phyloP scores from a whole-genome alignment of 2,888 invertebrate genomes.

The Archips crataeganus region DNA sequence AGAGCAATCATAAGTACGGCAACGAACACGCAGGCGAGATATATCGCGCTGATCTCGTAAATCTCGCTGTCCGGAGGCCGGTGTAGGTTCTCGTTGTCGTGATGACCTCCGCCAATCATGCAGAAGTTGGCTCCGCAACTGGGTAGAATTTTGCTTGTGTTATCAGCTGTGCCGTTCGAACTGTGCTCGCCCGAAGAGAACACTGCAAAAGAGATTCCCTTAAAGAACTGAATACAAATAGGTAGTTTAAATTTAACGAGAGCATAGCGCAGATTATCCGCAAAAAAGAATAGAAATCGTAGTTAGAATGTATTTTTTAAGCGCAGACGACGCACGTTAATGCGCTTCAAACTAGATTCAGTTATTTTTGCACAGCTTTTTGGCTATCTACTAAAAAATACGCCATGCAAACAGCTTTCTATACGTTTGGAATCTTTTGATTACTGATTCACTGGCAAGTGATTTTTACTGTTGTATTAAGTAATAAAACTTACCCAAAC shows the following conservation, averaged over 20 bases:
- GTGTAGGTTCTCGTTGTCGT: constrained; percentile 90
- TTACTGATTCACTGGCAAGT: too few relatives aligned
- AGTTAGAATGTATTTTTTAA: neutral
- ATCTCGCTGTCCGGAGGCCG: constrained; percentile 94
- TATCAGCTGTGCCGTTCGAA: constrained; percentile 72
- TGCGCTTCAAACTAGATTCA: too few relatives aligned
- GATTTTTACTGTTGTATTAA: too few relatives aligned
- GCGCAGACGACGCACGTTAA: neutral
- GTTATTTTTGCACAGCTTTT: too few relatives aligned
- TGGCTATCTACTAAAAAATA: too few relatives aligned
- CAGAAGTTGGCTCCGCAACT: constrained; percentile 94
- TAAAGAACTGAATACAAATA: neutral
- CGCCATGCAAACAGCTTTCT: too few relatives aligned
- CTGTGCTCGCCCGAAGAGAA: constrained; percentile 92
- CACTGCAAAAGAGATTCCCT: constrained; percentile 77
- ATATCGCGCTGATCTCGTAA: constrained; percentile 95
- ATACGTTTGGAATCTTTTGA: too few relatives aligned
- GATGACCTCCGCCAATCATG: constrained; percentile 87
- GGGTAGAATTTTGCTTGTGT: constrained; percentile 81
- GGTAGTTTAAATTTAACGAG: neutral
- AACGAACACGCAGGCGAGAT: constrained; percentile 93
- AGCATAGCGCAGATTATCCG: too few relatives aligned
- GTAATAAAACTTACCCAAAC: constrained; percentile 88
- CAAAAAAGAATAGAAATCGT: neutral
- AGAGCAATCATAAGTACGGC: constrained; percentile 95